Percentiles rank a stretch among this genome's conserved stretches.
Conservation (phyloP, 2,888 invertebrate genomes). For the Monopis laevigella region DNA sequence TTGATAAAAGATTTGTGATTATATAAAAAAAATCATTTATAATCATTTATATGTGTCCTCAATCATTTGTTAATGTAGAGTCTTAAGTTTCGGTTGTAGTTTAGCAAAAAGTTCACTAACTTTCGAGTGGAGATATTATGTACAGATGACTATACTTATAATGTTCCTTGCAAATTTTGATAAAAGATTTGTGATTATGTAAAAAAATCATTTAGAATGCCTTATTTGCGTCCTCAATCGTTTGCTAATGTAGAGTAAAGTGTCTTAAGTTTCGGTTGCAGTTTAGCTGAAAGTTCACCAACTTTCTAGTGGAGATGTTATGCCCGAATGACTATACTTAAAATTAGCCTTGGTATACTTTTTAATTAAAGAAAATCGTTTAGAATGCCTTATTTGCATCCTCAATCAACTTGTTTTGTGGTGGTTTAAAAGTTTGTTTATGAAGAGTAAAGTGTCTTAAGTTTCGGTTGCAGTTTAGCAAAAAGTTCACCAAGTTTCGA, state of each 20-base stretch:
- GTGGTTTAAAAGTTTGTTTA: slow-evolving; percentile 29
- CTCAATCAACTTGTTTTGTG: too few species aligned
- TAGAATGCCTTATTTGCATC: too few species aligned
- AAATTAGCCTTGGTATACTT: neutral
- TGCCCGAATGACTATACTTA: neutral
- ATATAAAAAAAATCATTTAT: too few species aligned
- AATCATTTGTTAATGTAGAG: too few species aligned
- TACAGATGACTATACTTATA: neutral
- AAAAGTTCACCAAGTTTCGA: slow-evolving; percentile 1
- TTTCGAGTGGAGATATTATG: neutral
- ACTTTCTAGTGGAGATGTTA: neutral
- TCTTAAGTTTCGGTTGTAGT: slow-evolving; percentile 10
- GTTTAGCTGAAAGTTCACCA: slow-evolving; percentile 4
- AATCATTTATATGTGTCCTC: too few species aligned
- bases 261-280: slow-evolving; percentile 10
- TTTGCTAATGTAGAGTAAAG: too few species aligned
- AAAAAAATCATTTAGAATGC: too few species aligned
- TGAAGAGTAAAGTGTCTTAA: slow-evolving; percentile 30
- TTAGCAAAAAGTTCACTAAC: slow-evolving; percentile 3
- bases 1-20: too few species aligned
- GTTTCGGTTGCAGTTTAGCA: slow-evolving; percentile 10
- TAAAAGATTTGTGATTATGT: too few species aligned
- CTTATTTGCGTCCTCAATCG: too few species aligned
- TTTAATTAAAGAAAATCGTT: too few species aligned
- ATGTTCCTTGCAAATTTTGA: neutral